Evolutionary conservation across 1,140 invertebrate genomes (phyloP).

Genomic region (Wasmannia auropunctata): DNA sequence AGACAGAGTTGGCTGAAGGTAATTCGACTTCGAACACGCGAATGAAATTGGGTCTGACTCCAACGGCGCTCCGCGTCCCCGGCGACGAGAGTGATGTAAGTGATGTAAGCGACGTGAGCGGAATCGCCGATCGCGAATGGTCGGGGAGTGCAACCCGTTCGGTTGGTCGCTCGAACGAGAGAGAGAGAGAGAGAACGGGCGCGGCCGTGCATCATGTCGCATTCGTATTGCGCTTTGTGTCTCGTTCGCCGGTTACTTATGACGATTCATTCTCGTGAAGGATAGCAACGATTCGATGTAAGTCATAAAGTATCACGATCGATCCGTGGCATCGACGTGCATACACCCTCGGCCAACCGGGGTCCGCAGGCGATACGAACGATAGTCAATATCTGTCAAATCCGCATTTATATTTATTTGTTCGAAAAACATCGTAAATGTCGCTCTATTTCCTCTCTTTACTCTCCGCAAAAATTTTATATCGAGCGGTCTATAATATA

Average conservation of each 20-base stretch:
- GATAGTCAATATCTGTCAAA: conserved; percentile 15
- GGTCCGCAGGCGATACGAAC: not conserved
- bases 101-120: conserved; percentile 65
- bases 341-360: not conserved
- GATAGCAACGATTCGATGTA: not conserved
- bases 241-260: conserved; percentile 30
- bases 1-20: conserved; percentile 56
- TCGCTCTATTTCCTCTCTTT: not conserved
- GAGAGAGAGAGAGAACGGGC: not conserved
- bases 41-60: conserved; percentile 69
- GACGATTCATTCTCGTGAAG: conserved; percentile 23
- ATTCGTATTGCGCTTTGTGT: conserved; percentile 29
- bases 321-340: not conserved
- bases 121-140: conserved; percentile 24
- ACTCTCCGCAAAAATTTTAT: not conserved
- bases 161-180: not conserved
- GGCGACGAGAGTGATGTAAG: conserved; percentile 50
- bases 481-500: not conserved
- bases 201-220: conserved; percentile 16
- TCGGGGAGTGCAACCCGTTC: not conserved
- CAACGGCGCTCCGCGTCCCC: not conserved
- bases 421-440: not conserved
- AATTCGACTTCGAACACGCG: conserved; percentile 72
- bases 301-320: conserved; percentile 41
- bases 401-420: conserved; percentile 7